Evolutionary conservation across 92 coral and sea anemone species (phyloP).

Genomic region (Palythoa caribaeorum): DNA sequence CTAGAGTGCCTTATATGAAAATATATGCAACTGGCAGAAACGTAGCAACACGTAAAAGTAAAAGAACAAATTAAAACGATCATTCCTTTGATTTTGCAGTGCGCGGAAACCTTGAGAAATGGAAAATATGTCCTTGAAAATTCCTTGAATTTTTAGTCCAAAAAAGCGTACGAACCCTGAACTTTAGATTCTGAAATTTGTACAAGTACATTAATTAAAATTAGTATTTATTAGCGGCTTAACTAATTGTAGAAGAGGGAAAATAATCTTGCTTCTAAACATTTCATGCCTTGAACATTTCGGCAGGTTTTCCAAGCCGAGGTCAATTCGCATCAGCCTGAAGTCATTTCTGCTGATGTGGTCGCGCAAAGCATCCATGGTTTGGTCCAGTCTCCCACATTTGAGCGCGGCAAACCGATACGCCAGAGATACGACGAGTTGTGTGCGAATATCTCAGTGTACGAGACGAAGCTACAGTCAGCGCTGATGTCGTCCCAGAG

Average conservation of each 20-base stretch:
- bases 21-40: too few species aligned
- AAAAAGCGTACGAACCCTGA: too few species aligned
- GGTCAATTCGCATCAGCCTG: constrained; percentile 92
- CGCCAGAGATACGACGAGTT: constrained; percentile 93
- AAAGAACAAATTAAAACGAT: too few species aligned
- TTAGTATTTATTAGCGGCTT: not conserved
- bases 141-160: too few species aligned
- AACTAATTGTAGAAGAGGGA: not conserved
- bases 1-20: too few species aligned
- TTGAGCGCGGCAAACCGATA: constrained; percentile 86
- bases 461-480: constrained; percentile 88
- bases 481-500: constrained; percentile 88
- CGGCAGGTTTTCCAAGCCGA: constrained; percentile 86
- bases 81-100: too few species aligned
- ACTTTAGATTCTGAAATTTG: too few species aligned
- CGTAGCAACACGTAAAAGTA: too few species aligned
- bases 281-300: not conserved
- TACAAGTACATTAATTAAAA: not conserved
- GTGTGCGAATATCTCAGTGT: constrained; percentile 82
- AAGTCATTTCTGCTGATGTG: constrained; percentile 90
- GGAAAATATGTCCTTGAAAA: too few species aligned
- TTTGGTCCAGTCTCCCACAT: constrained; percentile 68
- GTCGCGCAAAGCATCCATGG: constrained; percentile 94
- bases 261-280: not conserved
- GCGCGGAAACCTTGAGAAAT: too few species aligned